Evolutionary conservation across 2,888 invertebrate species (phyloP).

Genomic region (Hedychridium roseum): DNA sequence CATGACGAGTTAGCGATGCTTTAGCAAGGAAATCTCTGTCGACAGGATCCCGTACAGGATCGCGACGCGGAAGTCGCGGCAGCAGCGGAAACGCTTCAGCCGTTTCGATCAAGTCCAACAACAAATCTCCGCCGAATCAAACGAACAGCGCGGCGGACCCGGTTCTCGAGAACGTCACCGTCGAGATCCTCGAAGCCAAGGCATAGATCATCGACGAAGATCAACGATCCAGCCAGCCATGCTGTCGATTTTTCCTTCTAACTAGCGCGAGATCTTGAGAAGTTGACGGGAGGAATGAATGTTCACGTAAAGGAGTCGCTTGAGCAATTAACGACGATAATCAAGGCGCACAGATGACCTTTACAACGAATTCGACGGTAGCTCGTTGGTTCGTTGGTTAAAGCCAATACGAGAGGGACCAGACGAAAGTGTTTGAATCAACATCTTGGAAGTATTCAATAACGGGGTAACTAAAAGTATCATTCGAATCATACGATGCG

Average conservation of each 20-base stretch:
- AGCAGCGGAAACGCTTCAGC: constrained; percentile 80
- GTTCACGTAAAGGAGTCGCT: too few relatives aligned
- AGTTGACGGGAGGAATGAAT: too few relatives aligned
- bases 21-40: constrained; percentile 51
- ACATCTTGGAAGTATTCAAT: constrained; percentile 28
- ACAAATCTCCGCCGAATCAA: constrained; percentile 58
- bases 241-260: too few relatives aligned
- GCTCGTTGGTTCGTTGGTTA: constrained; percentile 22
- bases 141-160: constrained; percentile 43
- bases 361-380: constrained; percentile 17
- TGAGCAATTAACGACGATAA: too few relatives aligned
- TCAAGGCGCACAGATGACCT: too few relatives aligned
- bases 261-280: too few relatives aligned
- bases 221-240: too few relatives aligned
- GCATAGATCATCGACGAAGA: too few relatives aligned
- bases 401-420: constrained; percentile 55
- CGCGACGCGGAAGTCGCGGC: constrained; percentile 77
- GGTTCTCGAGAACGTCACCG: constrained; percentile 72
- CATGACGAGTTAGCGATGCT: constrained; percentile 40
- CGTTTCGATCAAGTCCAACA: constrained; percentile 74
- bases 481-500: neutral
- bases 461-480: neutral
- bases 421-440: constrained; percentile 51
- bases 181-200: constrained; percentile 78
- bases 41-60: constrained; percentile 67